phyloP scores from a whole-genome alignment of 2,888 invertebrate genomes.

The Smittia aterrima region DNA sequence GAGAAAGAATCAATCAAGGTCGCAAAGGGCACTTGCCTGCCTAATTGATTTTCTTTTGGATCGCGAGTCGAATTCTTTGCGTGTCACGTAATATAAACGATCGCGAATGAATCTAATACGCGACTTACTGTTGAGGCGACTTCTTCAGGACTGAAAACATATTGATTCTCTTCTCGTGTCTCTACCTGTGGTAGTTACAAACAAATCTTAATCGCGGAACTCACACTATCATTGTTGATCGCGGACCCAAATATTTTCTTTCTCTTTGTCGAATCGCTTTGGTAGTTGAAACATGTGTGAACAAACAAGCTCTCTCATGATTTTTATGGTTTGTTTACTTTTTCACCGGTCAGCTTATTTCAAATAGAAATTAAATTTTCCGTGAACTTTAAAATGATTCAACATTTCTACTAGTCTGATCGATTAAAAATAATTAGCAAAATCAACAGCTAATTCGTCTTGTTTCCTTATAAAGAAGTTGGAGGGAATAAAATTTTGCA shows the following conservation, averaged over 20 bases:
- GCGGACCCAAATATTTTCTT: background rate
- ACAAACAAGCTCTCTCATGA: background rate
- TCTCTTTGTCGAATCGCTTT: background rate
- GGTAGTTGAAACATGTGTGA: background rate
- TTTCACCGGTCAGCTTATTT: background rate
- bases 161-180: background rate
- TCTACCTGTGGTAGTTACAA: background rate
- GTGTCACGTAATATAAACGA: background rate
- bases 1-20: background rate
- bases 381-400: too few relatives aligned
- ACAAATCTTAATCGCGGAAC: background rate
- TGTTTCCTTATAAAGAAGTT: too few relatives aligned
- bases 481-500: too few relatives aligned
- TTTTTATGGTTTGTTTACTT: background rate
- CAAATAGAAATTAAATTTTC: too few relatives aligned
- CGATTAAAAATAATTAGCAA: too few relatives aligned
- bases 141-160: background rate
- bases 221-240: background rate
- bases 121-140: background rate
- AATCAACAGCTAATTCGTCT: too few relatives aligned
- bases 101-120: background rate
- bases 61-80: background rate
- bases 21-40: background rate
- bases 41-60: background rate
- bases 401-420: too few relatives aligned